Percentiles rank a stretch among this genome's conserved stretches.
Conservation (phyloP, 2,888 invertebrate genomes). For the Micropterix aruncella region DNA sequence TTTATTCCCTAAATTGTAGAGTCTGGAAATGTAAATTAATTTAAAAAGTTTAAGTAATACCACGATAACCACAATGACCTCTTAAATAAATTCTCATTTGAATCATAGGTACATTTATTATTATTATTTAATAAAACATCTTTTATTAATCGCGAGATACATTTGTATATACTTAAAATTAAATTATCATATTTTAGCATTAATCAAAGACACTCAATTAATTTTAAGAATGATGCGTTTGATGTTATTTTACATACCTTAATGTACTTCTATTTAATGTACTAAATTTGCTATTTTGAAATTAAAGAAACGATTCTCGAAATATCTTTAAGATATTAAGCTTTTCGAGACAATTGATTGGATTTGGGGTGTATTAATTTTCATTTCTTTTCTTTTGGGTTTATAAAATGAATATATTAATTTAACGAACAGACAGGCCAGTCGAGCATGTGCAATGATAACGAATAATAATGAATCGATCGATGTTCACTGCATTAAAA, state of each 20-base stretch:
- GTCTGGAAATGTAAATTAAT: not conserved
- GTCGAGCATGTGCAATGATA: slow-evolving; percentile 43
- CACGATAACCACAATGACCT: slow-evolving; percentile 39
- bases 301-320: no score
- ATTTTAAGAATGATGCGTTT: not conserved
- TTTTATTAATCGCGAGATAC: slow-evolving; percentile 3
- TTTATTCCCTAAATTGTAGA: no score
- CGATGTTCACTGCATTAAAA: not conserved
- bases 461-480: slow-evolving; percentile 22
- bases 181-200: not conserved
- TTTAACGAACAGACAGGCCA: slow-evolving; percentile 25
- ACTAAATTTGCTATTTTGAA: no score
- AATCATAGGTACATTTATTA: slow-evolving; percentile 4
- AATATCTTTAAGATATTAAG: no score
- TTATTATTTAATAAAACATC: slow-evolving; percentile 4
- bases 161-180: slow-evolving; percentile 3
- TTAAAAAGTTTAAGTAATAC: not conserved
- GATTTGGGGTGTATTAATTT: no score
- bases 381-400: no score
- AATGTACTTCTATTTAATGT: not conserved
- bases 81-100: slow-evolving; percentile 22
- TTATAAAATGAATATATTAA: no score
- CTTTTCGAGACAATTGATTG: no score
- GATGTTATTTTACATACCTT: slow-evolving; percentile 3
- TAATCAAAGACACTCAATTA: not conserved